These are phyloP conservation scores for Lampris megalopsis DNA, from an alignment of 2,113 vertebrate genomes.

Conservation along the genomic window DNA sequence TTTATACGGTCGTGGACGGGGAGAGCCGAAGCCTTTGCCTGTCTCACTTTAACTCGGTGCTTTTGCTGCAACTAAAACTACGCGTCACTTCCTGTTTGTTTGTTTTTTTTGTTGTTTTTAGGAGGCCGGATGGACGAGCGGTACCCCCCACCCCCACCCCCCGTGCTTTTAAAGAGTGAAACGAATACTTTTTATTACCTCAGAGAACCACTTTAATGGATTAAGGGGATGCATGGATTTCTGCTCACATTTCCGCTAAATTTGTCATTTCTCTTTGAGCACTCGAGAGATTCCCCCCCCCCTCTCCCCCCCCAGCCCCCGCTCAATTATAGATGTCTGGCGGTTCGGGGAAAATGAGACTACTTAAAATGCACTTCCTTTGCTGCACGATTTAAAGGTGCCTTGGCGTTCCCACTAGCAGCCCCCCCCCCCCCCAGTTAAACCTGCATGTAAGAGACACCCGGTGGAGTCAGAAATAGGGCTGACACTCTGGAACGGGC, in stretches of 20 bases:
- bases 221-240: conserved; percentile 74
- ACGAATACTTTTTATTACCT: conserved; percentile 85
- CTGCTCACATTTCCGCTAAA: conserved; percentile 71
- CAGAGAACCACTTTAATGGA: conserved; percentile 77
- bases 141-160: conserved; percentile 34
- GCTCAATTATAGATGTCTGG: conserved; percentile 54
- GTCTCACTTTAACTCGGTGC: conserved; percentile 80
- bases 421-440: conserved; percentile 73
- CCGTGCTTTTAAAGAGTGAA: conserved; percentile 73
- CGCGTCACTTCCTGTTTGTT: conserved; percentile 64
- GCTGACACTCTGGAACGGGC: conserved; percentile 78
- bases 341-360: conserved; percentile 54
- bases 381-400: conserved; percentile 84
- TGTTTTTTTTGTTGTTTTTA: conserved; percentile 58
- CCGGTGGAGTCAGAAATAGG: conserved; percentile 84
- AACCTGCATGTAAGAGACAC: conserved; percentile 84
- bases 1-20: conserved; percentile 72
- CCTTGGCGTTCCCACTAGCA: conserved; percentile 80
- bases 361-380: conserved; percentile 76
- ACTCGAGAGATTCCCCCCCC: conserved; percentile 34
- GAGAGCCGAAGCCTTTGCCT: conserved; percentile 66
- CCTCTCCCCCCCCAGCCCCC: background rate
- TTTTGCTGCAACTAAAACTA: conserved; percentile 78
- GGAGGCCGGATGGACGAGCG: conserved; percentile 60
- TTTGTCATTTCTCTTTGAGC: conserved; percentile 61